Percentiles rank a stretch among this genome's conserved stretches.
These are phyloP conservation scores for Trichonephila clavipes DNA, from an alignment of 1,140 invertebrate genomes.

Conservation along the genomic window DNA sequence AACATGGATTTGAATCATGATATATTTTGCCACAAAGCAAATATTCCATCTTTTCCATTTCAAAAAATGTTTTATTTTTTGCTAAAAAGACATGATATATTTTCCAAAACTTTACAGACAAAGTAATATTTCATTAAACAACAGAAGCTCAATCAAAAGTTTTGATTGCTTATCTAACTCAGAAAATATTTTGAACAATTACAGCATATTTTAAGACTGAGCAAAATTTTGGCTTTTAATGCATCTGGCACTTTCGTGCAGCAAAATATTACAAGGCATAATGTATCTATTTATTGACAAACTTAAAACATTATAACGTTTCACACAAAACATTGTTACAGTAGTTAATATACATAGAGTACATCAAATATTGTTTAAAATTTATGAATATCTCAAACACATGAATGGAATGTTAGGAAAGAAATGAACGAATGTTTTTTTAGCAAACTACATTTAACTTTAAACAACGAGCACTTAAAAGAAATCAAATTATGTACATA, in stretches of 20 bases:
- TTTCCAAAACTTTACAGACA: not conserved
- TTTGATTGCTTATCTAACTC: too few relatives aligned
- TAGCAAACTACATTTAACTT: not conserved
- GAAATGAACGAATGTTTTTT: not conserved
- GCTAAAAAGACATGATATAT: not conserved
- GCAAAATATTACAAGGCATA: too few relatives aligned
- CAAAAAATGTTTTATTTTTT: too few relatives aligned
- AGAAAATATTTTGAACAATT: too few relatives aligned
- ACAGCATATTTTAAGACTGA: too few relatives aligned
- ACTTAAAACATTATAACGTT: not conserved
- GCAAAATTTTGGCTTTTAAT: too few relatives aligned
- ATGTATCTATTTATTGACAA: too few relatives aligned
- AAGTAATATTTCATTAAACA: too few relatives aligned
- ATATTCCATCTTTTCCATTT: not conserved
- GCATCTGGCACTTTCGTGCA: too few relatives aligned
- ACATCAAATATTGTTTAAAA: conserved; percentile 1
- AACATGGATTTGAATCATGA: not conserved
- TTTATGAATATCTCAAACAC: not conserved
- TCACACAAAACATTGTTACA: not conserved
- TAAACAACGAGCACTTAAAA: too few relatives aligned
- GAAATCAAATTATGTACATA: too few relatives aligned
- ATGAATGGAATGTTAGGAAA: not conserved
- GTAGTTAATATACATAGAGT: not conserved
- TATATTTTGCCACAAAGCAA: not conserved
- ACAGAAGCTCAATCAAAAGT: too few relatives aligned